Evolutionary conservation across 2,797 vertebrate species (phyloP).

Genomic region (Acanthurus lineatus): DNA sequence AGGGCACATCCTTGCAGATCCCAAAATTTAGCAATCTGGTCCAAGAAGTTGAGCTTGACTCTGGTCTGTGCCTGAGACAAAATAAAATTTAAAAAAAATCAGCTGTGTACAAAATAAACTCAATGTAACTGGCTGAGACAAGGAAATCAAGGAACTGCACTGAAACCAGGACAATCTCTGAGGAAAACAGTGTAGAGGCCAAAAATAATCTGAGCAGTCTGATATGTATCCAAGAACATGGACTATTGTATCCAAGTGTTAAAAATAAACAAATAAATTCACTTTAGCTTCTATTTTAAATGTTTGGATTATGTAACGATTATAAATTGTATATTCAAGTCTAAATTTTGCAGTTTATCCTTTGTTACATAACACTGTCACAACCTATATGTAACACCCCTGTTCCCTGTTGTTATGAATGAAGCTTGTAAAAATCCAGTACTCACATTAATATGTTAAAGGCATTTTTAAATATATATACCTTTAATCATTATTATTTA

Average conservation of each 20-base stretch:
- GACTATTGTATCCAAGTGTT: not conserved
- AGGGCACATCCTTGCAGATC: conserved; percentile 95
- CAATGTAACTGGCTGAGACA: not conserved
- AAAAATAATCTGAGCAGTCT: not conserved
- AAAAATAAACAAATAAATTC: conserved; percentile 2
- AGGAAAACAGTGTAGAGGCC: not conserved
- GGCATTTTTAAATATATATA: not conserved
- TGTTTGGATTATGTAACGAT: not conserved
- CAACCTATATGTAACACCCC: not conserved
- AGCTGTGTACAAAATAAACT: not conserved
- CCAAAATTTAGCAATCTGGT: conserved; percentile 99
- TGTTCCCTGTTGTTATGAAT: conserved; percentile 6
- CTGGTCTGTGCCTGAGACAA: conserved; percentile 93
- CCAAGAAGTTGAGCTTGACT: conserved; percentile 97
- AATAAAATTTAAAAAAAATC: not conserved
- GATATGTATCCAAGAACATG: not conserved
- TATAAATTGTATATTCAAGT: not conserved
- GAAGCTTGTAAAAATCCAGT: not conserved
- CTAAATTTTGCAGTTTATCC: not conserved
- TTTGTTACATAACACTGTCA: conserved; percentile 2
- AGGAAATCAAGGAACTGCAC: not conserved
- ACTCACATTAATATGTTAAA: not conserved
- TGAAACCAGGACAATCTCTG: not conserved
- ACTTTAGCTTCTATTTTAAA: not conserved
- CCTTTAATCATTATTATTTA: too few species aligned